Percentiles rank a stretch among this genome's conserved stretches.
phyloP scores from a whole-genome alignment of 2,797 vertebrate species.

The Prunella strophiata region DNA sequence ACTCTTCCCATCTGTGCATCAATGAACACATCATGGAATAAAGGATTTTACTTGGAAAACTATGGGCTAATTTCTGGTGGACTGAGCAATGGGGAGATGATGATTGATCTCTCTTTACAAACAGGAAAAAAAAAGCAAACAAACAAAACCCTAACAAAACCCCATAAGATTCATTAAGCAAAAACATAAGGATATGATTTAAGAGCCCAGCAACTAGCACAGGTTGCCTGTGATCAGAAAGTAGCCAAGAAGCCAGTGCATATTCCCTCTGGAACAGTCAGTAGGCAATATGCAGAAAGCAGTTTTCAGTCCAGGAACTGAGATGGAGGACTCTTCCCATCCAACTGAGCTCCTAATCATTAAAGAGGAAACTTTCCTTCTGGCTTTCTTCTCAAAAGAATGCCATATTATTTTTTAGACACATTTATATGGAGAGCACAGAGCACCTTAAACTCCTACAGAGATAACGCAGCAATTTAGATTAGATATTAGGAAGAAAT shows the following conservation, averaged over 20 bases:
- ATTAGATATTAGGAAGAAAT: neutral
- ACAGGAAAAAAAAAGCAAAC: neutral
- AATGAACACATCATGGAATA: neutral
- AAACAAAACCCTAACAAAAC: fast-evolving
- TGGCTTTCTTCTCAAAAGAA: neutral
- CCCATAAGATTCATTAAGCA: neutral
- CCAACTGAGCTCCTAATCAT: neutral
- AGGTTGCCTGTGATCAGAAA: neutral
- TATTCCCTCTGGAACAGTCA: neutral
- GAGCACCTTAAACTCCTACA: neutral
- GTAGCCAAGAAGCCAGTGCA: neutral
- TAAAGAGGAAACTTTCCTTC: neutral
- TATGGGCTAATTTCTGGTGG: neutral
- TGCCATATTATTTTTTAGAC: neutral
- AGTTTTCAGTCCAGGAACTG: neutral
- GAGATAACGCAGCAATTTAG: neutral
- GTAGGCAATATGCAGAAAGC: neutral
- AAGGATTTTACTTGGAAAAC: neutral
- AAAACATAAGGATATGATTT: neutral
- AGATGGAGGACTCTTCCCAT: neutral
- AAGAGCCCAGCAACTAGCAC: neutral
- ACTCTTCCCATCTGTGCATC: neutral
- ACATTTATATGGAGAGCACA: neutral
- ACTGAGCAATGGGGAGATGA: neutral
- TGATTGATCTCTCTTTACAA: neutral